phyloP scores from a whole-genome alignment of 2,888 invertebrate species.

The Eurois occulta region DNA sequence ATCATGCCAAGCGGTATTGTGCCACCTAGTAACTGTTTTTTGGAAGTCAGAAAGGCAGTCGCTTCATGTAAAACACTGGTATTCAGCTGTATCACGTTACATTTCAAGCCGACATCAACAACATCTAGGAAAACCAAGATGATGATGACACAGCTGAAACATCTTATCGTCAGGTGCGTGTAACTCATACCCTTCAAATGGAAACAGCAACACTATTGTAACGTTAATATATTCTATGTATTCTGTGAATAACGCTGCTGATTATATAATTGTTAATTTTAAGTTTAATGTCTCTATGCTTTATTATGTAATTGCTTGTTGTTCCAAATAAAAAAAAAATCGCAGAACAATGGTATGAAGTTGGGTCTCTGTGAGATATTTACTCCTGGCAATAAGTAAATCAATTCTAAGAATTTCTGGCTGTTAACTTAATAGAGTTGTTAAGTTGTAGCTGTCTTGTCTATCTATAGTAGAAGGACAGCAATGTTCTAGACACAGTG shows the following conservation, averaged over 20 bases:
- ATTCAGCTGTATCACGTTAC: neutral
- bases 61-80: neutral
- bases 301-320: too few species aligned
- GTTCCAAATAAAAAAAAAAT: too few species aligned
- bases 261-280: too few species aligned
- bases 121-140: neutral
- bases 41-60: neutral
- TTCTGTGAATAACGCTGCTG: too few species aligned
- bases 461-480: neutral
- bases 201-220: neutral
- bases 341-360: neutral
- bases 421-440: slow-evolving; percentile 19
- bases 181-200: neutral
- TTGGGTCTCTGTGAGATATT: slow-evolving; percentile 11
- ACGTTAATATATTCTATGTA: too few species aligned
- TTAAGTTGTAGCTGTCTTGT: slow-evolving; percentile 16
- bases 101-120: neutral
- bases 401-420: slow-evolving; percentile 34
- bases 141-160: neutral
- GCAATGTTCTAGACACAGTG: neutral
- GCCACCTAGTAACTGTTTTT: neutral
- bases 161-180: neutral
- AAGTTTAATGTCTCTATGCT: too few species aligned
- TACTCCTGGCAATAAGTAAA: slow-evolving; percentile 5
- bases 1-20: neutral